A percentile compares a stretch with the other conserved stretches of the same genome.
These are phyloP conservation scores for Phrynosoma blainvillii DNA, from an alignment of 2,113 vertebrate genomes.

Conservation along the genomic window DNA sequence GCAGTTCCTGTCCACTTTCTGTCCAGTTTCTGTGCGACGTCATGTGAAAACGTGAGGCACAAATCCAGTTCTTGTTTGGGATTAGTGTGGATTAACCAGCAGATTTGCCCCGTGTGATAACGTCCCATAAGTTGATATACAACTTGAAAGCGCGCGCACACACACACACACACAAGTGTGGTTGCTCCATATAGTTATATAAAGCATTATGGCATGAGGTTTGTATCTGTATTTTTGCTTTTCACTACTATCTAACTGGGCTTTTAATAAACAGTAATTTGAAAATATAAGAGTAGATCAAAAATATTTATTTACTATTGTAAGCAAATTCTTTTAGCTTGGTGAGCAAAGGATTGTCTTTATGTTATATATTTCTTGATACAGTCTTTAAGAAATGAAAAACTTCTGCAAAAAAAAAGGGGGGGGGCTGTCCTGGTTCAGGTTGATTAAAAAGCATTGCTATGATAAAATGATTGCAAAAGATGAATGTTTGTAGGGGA, in stretches of 20 bases:
- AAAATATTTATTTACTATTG: neutral
- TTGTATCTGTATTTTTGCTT: neutral
- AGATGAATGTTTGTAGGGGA: slow-evolving; percentile 12
- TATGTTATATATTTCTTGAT: neutral
- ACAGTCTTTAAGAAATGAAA: neutral
- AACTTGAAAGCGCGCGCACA: too few relatives aligned
- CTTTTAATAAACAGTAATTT: neutral
- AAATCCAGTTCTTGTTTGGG: too few relatives aligned
- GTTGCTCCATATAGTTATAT: too few relatives aligned
- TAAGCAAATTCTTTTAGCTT: neutral
- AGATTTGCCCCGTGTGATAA: too few relatives aligned
- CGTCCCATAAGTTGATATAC: too few relatives aligned
- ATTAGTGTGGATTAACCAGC: too few relatives aligned
- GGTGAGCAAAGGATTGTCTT: neutral
- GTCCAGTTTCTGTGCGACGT: too few relatives aligned
- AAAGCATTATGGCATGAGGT: too few relatives aligned
- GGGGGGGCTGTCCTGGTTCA: neutral
- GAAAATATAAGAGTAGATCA: neutral
- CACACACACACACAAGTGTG: too few relatives aligned
- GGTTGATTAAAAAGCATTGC: neutral
- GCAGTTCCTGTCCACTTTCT: too few relatives aligned
- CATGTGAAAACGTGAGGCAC: too few relatives aligned
- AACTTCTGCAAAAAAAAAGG: neutral
- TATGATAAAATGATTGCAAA: slow-evolving; percentile 7
- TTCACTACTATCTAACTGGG: neutral